Evolutionary conservation across 2,888 invertebrate genomes (phyloP).

Genomic region (Drosophila birchii): DNA sequence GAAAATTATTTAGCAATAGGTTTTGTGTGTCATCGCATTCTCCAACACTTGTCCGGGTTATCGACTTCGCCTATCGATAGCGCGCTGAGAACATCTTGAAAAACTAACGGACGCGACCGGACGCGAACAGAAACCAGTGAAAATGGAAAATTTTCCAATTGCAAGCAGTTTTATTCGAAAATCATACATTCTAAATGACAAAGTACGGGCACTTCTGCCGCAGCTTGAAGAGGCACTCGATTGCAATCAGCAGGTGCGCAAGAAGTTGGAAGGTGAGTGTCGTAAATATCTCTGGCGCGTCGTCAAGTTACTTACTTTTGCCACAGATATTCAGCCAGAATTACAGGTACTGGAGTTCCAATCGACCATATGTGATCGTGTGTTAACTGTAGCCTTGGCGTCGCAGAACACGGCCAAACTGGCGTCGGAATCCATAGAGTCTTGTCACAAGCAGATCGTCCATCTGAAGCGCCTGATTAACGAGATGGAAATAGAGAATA

Average conservation of each 20-base stretch:
- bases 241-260: not conserved
- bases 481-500: not conserved
- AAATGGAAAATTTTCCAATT: not conserved
- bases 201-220: not conserved
- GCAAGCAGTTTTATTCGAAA: not conserved
- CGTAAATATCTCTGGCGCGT: too few relatives aligned
- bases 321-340: not conserved
- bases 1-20: not conserved
- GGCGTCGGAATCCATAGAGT: too few relatives aligned
- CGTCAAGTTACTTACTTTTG: not conserved
- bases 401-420: too few relatives aligned
- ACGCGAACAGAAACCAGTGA: not conserved
- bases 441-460: not conserved
- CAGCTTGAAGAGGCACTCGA: conserved; percentile 1
- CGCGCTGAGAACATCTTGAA: not conserved
- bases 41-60: not conserved
- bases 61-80: not conserved
- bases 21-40: not conserved
- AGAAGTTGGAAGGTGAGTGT: not conserved
- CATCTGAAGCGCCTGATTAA: not conserved
- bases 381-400: not conserved
- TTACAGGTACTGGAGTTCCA: not conserved
- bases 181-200: not conserved
- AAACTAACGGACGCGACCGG: not conserved
- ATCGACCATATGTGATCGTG: too few relatives aligned